Evolutionary conservation across 2,113 vertebrate species (phyloP), one percentile per base, ranked within the genome.

Genomic region (Paradoxurus hermaphroditus): DNA sequence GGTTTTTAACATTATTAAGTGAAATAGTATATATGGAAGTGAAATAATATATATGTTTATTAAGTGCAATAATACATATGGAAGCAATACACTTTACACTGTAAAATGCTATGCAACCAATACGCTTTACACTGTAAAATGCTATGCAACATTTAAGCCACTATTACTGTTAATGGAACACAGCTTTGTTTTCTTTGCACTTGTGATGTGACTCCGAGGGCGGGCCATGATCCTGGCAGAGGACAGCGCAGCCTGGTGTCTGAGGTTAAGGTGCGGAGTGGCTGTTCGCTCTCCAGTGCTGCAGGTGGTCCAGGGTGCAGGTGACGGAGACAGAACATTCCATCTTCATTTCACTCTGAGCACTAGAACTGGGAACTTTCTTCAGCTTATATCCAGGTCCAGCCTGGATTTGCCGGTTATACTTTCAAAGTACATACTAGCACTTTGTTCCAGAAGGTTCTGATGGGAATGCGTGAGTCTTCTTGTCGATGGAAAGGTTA

Each of bases 391-490:
- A 53, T 44, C 51, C 70, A 14, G 8, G 23, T 90, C 56, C 25
- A 49, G 67, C 31, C 68, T 92, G 68, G 16, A 62, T 83, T 44
- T 51, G 25, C 19, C 86, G 34, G 10, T 86, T 27, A 4, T n/a
- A 3, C 12, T 92, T 81, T 75, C n/a, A 95, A 79, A 95, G 67
- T 84, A 90, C 85, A 95, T 75, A 44, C 15, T 16, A n/a, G 23
- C 59, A 41, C 44, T 83, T 94, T 36, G 39, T 95, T 91, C 34
- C 31, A 51, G 51, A 79, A 81, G 79, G 19, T 79, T 79, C 78
- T 27, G 8, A 75, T 84, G 86, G 67, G 59, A 78, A 78, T 18
- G 12, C 16, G 10, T 53, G 49, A 63, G 41, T 63, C 72, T 86
- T 75, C n/a, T 29, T 67, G 82, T 63, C 51, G 72, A n/a, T 25